A percentile compares a stretch with the other conserved stretches of the same genome.
Conservation (phyloP, 2,888 invertebrate genomes). For the Synergus itoensis region DNA sequence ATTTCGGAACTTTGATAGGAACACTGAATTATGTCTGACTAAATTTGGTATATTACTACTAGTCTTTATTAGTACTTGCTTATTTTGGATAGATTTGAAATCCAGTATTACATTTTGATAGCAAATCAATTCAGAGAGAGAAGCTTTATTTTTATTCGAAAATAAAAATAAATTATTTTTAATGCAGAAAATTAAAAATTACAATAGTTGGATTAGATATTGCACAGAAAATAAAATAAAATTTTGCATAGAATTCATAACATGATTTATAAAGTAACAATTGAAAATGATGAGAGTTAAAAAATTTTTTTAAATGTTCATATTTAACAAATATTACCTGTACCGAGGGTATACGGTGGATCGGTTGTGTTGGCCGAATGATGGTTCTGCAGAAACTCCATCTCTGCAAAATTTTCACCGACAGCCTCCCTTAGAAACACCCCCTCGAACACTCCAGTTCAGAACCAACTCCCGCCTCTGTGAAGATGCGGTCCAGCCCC, state of each 20-base stretch:
- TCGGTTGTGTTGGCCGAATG: conserved; percentile 77
- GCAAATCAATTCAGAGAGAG: background rate
- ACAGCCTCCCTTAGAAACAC: conserved; percentile 72
- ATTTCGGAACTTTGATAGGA: background rate
- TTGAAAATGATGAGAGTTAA: background rate
- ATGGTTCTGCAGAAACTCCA: conserved; percentile 78
- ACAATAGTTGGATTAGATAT: background rate
- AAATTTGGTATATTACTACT: background rate
- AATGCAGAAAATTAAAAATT: background rate
- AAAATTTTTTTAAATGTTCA: no score
- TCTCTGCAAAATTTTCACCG: conserved; percentile 74
- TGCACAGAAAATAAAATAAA: no score
- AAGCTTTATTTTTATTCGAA: background rate
- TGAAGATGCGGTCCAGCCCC: conserved; percentile 75
- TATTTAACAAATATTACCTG: conserved; percentile 64
- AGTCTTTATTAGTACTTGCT: background rate
- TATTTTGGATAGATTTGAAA: background rate
- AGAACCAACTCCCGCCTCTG: conserved; percentile 61
- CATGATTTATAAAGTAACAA: background rate
- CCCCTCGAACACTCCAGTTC: conserved; percentile 68
- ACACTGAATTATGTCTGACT: background rate
- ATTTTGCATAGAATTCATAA: background rate
- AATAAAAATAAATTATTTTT: background rate
- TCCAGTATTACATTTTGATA: background rate
- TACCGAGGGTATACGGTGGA: conserved; percentile 74